Evolutionary conservation across 2,888 invertebrate species (phyloP).

Genomic region (Osmoderma eremita): DNA sequence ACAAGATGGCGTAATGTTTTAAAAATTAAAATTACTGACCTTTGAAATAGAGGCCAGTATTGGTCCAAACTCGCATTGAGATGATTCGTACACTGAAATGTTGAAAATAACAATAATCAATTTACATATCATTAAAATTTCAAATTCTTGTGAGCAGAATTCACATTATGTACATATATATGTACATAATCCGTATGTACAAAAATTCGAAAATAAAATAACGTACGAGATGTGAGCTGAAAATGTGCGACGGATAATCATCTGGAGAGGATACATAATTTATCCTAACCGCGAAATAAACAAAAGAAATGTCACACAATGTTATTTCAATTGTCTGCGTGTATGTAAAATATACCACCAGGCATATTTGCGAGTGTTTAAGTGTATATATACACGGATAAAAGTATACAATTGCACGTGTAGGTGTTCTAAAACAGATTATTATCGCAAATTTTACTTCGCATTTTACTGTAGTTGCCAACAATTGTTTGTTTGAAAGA

Average conservation of each 20-base stretch:
- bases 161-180: not conserved
- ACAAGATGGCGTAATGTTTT: slow-evolving; percentile 18
- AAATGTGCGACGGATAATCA: slow-evolving; percentile 29
- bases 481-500: too few relatives aligned
- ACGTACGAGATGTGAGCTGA: slow-evolving; percentile 12
- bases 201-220: slow-evolving; percentile 22
- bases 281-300: slow-evolving; percentile 23
- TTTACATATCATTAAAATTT: slow-evolving; percentile 41
- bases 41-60: slow-evolving; percentile 65
- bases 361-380: too few relatives aligned
- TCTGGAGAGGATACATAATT: slow-evolving; percentile 30
- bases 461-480: too few relatives aligned
- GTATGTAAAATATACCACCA: slow-evolving; percentile 7
- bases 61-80: slow-evolving; percentile 65
- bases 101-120: slow-evolving; percentile 58
- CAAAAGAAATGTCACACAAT: slow-evolving; percentile 26
- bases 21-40: slow-evolving; percentile 61
- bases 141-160: slow-evolving; percentile 26
- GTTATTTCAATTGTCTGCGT: slow-evolving; percentile 14
- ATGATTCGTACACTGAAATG: slow-evolving; percentile 65
- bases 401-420: too few relatives aligned
- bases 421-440: too few relatives aligned
- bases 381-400: too few relatives aligned
- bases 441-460: too few relatives aligned
- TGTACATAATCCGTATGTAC: too few relatives aligned